These are phyloP conservation scores for Ectropis grisescens DNA, from an alignment of 1,140 invertebrate species.

Conservation along the genomic window DNA sequence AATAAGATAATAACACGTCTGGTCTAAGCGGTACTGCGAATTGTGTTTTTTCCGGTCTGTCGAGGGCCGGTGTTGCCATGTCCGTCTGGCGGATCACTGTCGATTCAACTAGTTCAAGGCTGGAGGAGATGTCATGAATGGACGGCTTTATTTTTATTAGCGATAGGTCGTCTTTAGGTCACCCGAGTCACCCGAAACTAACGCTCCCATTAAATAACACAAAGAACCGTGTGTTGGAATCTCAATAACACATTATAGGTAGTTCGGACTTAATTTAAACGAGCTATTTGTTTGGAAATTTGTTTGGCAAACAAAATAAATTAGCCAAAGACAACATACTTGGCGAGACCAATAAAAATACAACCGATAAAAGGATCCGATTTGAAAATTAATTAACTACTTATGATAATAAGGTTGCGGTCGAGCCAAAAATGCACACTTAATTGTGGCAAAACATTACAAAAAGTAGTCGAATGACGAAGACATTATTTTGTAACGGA, in stretches of 20 bases:
- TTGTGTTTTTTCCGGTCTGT: constrained; percentile 35
- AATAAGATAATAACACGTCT: constrained; percentile 66
- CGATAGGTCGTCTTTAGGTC: constrained; percentile 57
- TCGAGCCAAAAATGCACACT: constrained; percentile 34
- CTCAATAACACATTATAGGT: constrained; percentile 7
- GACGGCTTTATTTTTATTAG: constrained; percentile 52
- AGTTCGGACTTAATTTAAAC: constrained; percentile 5
- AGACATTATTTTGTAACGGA: constrained; percentile 51
- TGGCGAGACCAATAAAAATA: constrained; percentile 21
- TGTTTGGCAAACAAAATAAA: constrained; percentile 26
- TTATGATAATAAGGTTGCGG: constrained; percentile 49
- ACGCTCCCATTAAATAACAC: constrained; percentile 24
- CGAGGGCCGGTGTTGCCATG: constrained; percentile 41
- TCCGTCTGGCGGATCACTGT: constrained; percentile 47
- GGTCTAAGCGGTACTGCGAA: constrained; percentile 45
- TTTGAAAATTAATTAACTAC: constrained; percentile 54
- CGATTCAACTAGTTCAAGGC: constrained; percentile 64
- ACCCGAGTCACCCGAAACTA: constrained; percentile 41
- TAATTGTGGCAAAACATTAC: constrained; percentile 46
- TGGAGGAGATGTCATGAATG: constrained; percentile 42
- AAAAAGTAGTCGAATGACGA: constrained; percentile 42
- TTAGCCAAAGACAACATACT: constrained; percentile 22
- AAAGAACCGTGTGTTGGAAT: constrained; percentile 26
- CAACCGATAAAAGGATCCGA: constrained; percentile 25
- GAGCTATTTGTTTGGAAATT: constrained; percentile 20